phyloP scores from a whole-genome alignment of 2,888 invertebrate species.

The Chromoteleia sp. region DNA sequence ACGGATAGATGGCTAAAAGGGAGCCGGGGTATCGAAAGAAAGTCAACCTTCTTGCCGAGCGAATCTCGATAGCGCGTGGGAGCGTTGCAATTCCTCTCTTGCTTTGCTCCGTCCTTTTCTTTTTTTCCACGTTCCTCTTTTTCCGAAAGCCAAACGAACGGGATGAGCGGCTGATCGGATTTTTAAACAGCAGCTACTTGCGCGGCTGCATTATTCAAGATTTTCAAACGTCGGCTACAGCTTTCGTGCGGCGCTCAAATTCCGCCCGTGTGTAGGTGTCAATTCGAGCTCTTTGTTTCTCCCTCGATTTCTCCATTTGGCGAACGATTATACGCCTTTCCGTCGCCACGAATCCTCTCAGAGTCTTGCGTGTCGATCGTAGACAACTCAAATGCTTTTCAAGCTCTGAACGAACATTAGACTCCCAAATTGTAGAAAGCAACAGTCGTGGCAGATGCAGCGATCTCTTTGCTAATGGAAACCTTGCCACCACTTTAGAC shows the following conservation, averaged over 20 bases:
- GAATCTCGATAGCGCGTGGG: constrained; percentile 69
- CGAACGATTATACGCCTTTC: constrained; percentile 57
- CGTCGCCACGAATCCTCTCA: constrained; percentile 64
- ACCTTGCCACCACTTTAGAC: constrained; percentile 36
- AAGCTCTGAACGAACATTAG: constrained; percentile 78
- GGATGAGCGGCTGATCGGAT: constrained; percentile 77
- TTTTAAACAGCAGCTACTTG: constrained; percentile 76
- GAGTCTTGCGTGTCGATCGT: constrained; percentile 62
- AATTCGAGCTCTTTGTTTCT: constrained; percentile 74
- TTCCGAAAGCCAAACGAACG: constrained; percentile 69
- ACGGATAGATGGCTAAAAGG: constrained; percentile 46
- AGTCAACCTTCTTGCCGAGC: constrained; percentile 62
- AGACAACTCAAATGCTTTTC: constrained; percentile 67
- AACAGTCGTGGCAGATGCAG: constrained; percentile 74
- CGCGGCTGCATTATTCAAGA: constrained; percentile 82
- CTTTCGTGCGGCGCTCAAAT: constrained; percentile 68
- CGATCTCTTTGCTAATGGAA: constrained; percentile 65
- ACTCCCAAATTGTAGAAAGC: constrained; percentile 84
- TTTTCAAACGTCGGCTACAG: constrained; percentile 70
- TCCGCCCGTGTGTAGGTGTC: constrained; percentile 78
- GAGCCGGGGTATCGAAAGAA: constrained; percentile 45
- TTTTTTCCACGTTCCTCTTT: constrained; percentile 37
- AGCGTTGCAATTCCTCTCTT: constrained; percentile 52
- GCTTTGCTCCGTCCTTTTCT: neutral
- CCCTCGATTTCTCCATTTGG: constrained; percentile 55